phyloP scores from a whole-genome alignment of 2,113 vertebrate genomes.

The Sterrhoptilus dennistouni region DNA sequence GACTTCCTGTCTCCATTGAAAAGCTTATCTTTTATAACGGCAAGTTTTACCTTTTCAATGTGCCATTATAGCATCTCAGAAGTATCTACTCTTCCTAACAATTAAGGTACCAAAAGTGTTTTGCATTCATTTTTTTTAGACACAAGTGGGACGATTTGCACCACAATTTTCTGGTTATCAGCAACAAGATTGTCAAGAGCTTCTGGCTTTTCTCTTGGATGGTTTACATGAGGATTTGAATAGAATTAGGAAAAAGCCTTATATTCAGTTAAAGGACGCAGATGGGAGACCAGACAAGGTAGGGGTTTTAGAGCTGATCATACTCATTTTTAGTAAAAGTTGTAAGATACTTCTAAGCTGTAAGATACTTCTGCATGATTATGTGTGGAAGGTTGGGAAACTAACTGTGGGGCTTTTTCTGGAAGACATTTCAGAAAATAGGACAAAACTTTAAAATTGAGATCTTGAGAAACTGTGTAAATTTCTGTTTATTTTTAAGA shows the following conservation, averaged over 20 bases:
- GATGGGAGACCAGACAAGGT: slow-evolving; percentile 95
- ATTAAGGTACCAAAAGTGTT: not conserved
- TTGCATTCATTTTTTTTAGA: slow-evolving; percentile 70
- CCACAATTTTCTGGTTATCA: slow-evolving; percentile 99
- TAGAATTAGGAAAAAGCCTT: slow-evolving; percentile 98
- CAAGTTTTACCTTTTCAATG: not conserved
- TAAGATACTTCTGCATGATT: not conserved
- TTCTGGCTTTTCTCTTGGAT: slow-evolving; percentile 96
- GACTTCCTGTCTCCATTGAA: not conserved
- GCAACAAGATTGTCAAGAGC: slow-evolving; percentile 97
- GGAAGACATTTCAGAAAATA: not conserved
- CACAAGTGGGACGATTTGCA: slow-evolving; percentile 95
- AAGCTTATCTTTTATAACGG: not conserved
- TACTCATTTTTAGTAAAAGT: not conserved
- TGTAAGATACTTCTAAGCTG: not conserved
- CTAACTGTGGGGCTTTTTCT: not conserved
- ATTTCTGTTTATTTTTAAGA: not conserved
- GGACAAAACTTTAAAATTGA: not conserved
- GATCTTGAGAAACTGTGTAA: not conserved
- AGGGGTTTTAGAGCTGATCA: not conserved
- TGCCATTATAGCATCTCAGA: not conserved
- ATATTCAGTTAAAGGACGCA: slow-evolving; percentile 96
- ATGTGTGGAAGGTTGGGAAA: not conserved
- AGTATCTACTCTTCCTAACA: not conserved
- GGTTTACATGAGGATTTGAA: slow-evolving; percentile 98